Conservation (phyloP, 2,113 vertebrate species). For the Lanius ludovicianus region DNA sequence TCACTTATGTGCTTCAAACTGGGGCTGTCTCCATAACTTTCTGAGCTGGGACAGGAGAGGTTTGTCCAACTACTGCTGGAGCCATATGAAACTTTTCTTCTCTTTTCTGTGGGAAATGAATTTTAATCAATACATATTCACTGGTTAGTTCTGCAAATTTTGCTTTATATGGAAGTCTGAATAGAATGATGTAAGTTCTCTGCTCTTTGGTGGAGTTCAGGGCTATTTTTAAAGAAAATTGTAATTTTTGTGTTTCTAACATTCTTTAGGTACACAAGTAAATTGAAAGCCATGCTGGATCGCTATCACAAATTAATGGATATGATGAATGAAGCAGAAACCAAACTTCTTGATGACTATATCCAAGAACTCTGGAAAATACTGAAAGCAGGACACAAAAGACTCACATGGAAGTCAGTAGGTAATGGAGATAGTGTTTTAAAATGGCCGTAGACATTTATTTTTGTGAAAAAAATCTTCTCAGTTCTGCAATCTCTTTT, state of each 20-base stretch:
- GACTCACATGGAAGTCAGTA: constrained; percentile 87
- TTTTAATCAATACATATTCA: not conserved
- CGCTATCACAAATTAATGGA: constrained; percentile 75
- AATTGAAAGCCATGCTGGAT: constrained; percentile 75
- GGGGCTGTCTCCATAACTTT: not conserved
- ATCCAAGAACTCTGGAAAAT: constrained; percentile 73
- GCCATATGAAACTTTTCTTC: not conserved
- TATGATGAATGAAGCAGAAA: constrained; percentile 78
- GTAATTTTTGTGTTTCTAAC: not conserved
- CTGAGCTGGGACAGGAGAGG: not conserved
- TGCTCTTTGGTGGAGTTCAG: not conserved
- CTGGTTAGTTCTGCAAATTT: not conserved
- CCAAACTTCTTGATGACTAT: constrained; percentile 75
- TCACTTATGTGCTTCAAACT: not conserved
- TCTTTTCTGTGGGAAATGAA: not conserved
- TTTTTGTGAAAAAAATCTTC: not conserved
- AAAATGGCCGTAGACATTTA: not conserved
- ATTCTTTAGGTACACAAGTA: constrained; percentile 72
- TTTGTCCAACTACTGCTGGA: not conserved
- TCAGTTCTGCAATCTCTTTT: not conserved
- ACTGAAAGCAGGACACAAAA: constrained; percentile 79
- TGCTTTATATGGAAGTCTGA: not conserved
- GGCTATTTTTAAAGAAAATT: not conserved
- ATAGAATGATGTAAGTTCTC: not conserved
- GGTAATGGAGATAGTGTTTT: constrained; percentile 62